Evolutionary conservation across 2,113 vertebrate genomes (phyloP), one percentile per base, ranked within the genome.

Genomic region (Nipponia nippon): DNA sequence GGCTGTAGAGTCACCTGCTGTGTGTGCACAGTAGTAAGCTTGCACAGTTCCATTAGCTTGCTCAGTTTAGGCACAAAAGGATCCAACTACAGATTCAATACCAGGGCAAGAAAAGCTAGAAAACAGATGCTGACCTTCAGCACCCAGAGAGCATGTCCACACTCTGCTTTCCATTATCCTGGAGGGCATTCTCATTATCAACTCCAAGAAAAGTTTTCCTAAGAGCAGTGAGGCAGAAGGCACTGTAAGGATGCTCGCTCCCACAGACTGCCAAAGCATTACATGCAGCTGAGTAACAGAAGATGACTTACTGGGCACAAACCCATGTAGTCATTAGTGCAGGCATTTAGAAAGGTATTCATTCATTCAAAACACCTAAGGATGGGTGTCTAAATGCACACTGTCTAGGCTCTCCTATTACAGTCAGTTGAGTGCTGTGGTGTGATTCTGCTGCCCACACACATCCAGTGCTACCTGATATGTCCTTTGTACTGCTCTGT

Each of bases 151-250:
- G 61, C 8, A 42, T 49, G 93, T 86, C 59, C 59, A 46, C 27
- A n/a, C n/a, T 95, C 62, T 3, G 7, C 47, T 89, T 96, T 85
- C 83, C 34, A 80, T 97, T 95, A 90, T 65, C 73, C 53, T 62
- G 42, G 84, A 93, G 66, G 50, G 58, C 8, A 15, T 78, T 90
- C 83, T 90, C 62, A 87, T 96, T 91, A 90, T 34, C 46, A 87
- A 40, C 75, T 72, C 58, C 79, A 80, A 90, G 83, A 82, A 91
- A 94, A 80, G 40, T 76, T 92, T 92, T 92, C 63, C 62, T 88
- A 69, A 80, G 75, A 83, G 73, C 58, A 90, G 69, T 66, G 71
- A 81, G 20, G 17, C 77, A 80, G 61, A 89, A 73, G 42, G 65
- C 40, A 7, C 32, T n/a, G 36, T n/a, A 77, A 95, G 59, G 87